Evolutionary conservation across 1,140 invertebrate genomes (phyloP), one percentile per base, ranked within the genome.

Genomic region (Agrilus planipennis): DNA sequence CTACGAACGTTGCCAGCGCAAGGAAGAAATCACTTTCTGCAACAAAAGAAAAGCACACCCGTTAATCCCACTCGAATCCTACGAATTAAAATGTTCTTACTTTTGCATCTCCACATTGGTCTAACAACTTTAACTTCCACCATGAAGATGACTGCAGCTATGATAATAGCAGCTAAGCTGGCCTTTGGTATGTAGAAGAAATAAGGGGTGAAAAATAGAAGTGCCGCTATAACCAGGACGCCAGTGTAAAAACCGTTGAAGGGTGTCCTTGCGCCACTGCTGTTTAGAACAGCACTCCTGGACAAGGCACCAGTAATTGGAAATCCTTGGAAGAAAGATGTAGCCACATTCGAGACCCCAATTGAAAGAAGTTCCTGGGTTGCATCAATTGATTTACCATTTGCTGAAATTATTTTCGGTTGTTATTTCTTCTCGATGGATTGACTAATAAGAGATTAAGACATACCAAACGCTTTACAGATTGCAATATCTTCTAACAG

Each of bases 261-360:
- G 0, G 89, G 82, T 2, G 89, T 92, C 48, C 79, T 72, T 0
- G 90, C 89, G 9, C 90, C 90, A 54, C 84, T 89, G 25, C 81
- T 77, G 55, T 90, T 84, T 59, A 89, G 87, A 1, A 96, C 87
- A 25, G 90, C 90, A 49, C 88, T 89, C 49, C 87, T 71, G 28
- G 82, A 83, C 14, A 90, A 69, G 14, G 85, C 85, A 22, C 86
- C 90, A 10, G 85, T 85, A 1, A 85, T 77, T 2, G 90, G 90
- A 58, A 84, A 89, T 1, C 83, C 65, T 63, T 81, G 79, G 34
- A 92, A 77, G 64, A 95, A 90, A 0, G 86, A 89, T 58, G 87
- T 89, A 10, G 81, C 74, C 34, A 95, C 74, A 58, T 92, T 92
- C 42, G 77, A 77, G 9, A 82, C 52, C 25, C 87, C 88, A 40